Evolutionary conservation across 2,888 invertebrate species (phyloP).

Genomic region (Apodemia duryi): DNA sequence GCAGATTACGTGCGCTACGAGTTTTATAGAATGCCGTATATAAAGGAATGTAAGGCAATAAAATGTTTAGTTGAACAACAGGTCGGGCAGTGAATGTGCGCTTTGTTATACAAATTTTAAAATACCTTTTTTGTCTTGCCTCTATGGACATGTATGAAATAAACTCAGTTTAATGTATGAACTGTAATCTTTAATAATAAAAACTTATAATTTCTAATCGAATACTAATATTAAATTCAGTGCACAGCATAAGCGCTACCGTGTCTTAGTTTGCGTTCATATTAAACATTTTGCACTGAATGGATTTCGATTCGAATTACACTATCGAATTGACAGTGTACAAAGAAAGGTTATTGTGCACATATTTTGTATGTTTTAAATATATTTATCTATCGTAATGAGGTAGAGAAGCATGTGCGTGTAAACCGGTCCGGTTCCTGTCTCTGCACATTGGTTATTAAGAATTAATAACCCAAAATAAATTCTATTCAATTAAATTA

Average conservation of each 20-base stretch:
- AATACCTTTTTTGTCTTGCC: conserved; percentile 13
- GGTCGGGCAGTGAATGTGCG: conserved; percentile 14
- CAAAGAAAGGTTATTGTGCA: conserved; percentile 12
- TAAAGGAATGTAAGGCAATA: neutral
- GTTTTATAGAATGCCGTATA: neutral
- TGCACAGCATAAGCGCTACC: neutral
- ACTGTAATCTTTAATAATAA: neutral
- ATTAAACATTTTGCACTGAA: neutral
- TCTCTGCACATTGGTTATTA: neutral
- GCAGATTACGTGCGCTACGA: conserved; percentile 4
- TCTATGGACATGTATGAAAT: conserved; percentile 13
- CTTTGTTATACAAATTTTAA: conserved; percentile 10
- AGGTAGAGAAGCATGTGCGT: neutral
- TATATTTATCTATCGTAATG: conserved; percentile 5
- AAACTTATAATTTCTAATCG: neutral
- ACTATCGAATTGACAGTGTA: conserved; percentile 8
- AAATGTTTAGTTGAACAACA: neutral
- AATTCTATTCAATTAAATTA: neutral
- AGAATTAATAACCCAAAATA: conserved; percentile 6
- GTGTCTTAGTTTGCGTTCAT: conserved; percentile 6
- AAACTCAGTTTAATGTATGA: conserved; percentile 15
- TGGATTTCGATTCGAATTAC: conserved; percentile 11
- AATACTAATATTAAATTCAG: conserved; percentile 5
- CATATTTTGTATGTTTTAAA: conserved; percentile 10
- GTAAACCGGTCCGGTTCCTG: neutral